Base-by-base conservation (phyloP, 2,113 vertebrate species). In the Pterocles gutturalis region DNA sequence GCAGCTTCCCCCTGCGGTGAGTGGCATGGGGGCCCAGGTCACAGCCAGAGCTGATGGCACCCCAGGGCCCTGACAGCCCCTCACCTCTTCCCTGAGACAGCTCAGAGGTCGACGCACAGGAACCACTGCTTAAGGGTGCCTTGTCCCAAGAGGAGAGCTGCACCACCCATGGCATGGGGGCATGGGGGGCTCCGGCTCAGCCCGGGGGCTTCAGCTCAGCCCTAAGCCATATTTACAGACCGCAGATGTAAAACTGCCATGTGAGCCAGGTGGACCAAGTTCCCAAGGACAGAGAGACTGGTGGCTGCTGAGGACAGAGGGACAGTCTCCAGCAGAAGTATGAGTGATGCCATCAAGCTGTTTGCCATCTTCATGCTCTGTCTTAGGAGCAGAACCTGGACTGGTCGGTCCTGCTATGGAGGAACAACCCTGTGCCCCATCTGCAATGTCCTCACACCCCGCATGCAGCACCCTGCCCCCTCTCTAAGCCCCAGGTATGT, bases 381-480 rank as follows among this genome's bases (percentile, higher is more conserved):
- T 34, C 61, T 54, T 61, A 75, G 75, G 19, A 58, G 26, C 55
- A 82, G 49, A 65, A 48, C 45, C 29, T 72, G 45, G 66, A 11
- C 16, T 1, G 1, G 5, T 10, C 0, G 0, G 48, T 69, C 43
- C 49, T 3, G 5, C 79, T n/a, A 24, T 5, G 17, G 28, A 14
- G 14, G 24, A 48, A 26, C 0, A 10, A 55, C 29, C 18, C 48
- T 55, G 78, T 58, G 90, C 53, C 41, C 45, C 41, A n/a, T 2
- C 1, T 1, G 55, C 73, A 62, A 28, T 12, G 36, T 41, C 66
- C 31, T 28, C 12, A 1, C 25, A 43, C 5, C 17, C 36, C 2
- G 0, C 34, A 12, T 0, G 13, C 18, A 49, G 38, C 18, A 4
- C 7, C 25, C 33, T 65, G n/a, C 24, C 12, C 36, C 38, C 28